Base-by-base conservation (phyloP, 2,113 vertebrate species). In the Phoenicopterus ruber region DNA sequence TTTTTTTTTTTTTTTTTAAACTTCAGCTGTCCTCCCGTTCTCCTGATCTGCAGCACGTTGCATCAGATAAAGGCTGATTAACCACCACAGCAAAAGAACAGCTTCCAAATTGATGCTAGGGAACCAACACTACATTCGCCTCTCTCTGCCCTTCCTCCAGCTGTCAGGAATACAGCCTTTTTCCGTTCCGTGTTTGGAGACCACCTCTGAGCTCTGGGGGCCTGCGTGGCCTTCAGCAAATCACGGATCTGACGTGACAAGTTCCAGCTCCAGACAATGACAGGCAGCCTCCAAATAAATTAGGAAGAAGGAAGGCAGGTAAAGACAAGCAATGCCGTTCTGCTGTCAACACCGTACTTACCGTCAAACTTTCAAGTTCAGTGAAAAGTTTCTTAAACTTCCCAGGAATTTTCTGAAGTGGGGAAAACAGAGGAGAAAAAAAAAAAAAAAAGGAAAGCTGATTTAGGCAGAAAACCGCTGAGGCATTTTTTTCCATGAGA, bases 341-440 rank as follows among this genome's bases (percentile, higher is more conserved):
- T 58, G 47, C 34, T 65, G 66, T 26, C 47, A 76, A 36, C 31
- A 38, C 8, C 3, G 2, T 59, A 98, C 99, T 98, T 98, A 99
- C 99, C 11, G 99, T 99, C 97, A 99, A 96, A 80, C 98, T 99
- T 98, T 99, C 99, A 94, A 99, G 98, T 97, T 99, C 99, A 40
- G 99, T 99, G 97, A 99, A 99, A 97, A 99, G 98, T 97, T 99
- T 99, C 98, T 99, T 99, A 97, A 99, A 99, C 97, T 99, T 99
- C 54, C 99, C 99, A 90, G 99, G 99, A 95, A 99, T 99, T 99
- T 99, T 99, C 99, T 99, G 92, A 95, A 95, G 94, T 28, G 20
- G 72, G 38, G 61, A 90, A 93, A 77, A 81, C 7, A 79, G 14
- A n/a, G 11, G 26, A 7, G 49, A 5, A 42, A 52, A 47, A 34